Percentiles rank a stretch among this genome's conserved stretches.
These are phyloP conservation scores for Cephus runcator DNA, from an alignment of 2,888 invertebrate genomes.

Conservation along the genomic window DNA sequence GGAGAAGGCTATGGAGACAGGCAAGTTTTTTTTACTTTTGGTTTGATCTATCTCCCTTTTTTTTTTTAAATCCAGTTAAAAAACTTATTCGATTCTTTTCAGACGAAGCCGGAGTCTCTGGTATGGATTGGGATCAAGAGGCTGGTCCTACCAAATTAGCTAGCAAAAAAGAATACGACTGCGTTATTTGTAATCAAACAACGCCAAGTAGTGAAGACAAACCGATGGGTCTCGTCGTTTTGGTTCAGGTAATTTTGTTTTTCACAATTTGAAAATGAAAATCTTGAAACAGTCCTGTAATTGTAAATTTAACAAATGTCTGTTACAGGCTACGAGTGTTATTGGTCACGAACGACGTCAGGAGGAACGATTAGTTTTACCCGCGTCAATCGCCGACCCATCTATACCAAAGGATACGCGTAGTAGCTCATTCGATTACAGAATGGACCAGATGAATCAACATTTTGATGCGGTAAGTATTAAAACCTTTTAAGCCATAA, in stretches of 20 bases:
- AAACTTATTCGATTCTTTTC: constrained; percentile 32
- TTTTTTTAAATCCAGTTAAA: background rate
- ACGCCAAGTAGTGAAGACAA: constrained; percentile 84
- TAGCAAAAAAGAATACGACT: constrained; percentile 83
- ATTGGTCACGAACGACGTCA: constrained; percentile 79
- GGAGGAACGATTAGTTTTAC: constrained; percentile 70
- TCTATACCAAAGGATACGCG: constrained; percentile 73
- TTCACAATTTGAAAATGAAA: background rate
- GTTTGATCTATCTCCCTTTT: background rate
- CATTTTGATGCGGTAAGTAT: constrained; percentile 78
- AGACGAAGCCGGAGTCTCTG: constrained; percentile 62
- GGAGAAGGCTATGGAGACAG: constrained; percentile 78
- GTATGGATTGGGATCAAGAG: constrained; percentile 76
- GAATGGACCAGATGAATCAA: constrained; percentile 79
- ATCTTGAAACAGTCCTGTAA: background rate
- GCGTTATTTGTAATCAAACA: constrained; percentile 94
- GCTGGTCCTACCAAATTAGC: constrained; percentile 68
- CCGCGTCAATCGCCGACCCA: constrained; percentile 74
- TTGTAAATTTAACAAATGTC: constrained; percentile 6
- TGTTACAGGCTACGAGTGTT: constrained; percentile 81
- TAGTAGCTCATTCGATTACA: constrained; percentile 80
- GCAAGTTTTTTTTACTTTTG: constrained; percentile 47
- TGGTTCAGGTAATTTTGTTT: constrained; percentile 74
- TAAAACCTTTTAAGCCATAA: background rate
- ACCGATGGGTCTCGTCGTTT: constrained; percentile 89